Base-by-base conservation (phyloP, 2,888 invertebrate genomes). In the Drosophila greeni region DNA sequence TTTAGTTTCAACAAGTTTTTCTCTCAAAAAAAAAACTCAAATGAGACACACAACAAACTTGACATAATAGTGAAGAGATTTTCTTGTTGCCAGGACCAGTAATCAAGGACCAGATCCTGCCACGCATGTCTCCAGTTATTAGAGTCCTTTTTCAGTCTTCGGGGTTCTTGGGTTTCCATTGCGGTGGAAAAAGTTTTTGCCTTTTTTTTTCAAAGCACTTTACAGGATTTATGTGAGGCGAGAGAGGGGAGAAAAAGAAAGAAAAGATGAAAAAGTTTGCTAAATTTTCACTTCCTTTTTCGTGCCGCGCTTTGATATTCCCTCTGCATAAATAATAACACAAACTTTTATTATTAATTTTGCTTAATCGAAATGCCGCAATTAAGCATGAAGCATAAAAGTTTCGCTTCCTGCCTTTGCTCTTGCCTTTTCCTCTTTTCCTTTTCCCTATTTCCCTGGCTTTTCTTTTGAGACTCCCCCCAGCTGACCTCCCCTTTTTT, bases 301-400 rank as follows among this genome's bases (percentile, higher is more conserved):
- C 20, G 23, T 39, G 3, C 51, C 36, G 54, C 72, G n/a, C n/a
- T 73, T 64, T 67, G 52, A 55, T 65, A 64, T 70, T 62, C 52
- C 53, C 40, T 29, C 61, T 66, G 70, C 68, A 48, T 66, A 76
- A 73, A 80, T 77, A 77, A 80, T 73, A 80, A 73, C 57, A 71
- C 48, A 76, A 82, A 81, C 76, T 81, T 81, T 81, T 74, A 73
- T 82, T 82, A 80, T 82, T 78, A 73, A 80, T 82, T 82, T 80
- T 82, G 74, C 81, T 80, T 82, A 82, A 82, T 81, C 82, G 82
- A 82, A 82, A 82, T 78, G 78, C 75, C 71, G 76, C 82, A 80
- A 82, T 82, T 82, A 80, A 76, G 80, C 66, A 70, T 66, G 72
- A 69, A 76, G 66, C 62, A 73, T 71, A 78, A 79, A 79, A 76